Evolutionary conservation across 2,797 vertebrate species (phyloP).

Genomic region (Peromyscus eremicus): DNA sequence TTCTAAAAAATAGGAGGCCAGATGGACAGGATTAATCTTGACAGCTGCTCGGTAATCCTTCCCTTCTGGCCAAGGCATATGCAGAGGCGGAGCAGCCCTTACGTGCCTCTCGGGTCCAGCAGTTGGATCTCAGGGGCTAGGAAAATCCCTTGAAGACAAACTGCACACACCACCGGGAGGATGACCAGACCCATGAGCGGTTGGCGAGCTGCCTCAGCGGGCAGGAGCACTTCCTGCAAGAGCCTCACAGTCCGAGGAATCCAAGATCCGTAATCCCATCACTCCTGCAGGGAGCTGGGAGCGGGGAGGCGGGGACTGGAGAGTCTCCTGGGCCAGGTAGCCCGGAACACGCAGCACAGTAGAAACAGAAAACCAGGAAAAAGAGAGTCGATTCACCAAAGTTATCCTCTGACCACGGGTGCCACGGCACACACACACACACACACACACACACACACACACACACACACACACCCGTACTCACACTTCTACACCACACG

Average conservation of each 20-base stretch:
- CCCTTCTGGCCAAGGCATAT: background rate
- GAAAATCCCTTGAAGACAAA: slow-evolving; percentile 35
- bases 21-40: slow-evolving; percentile 35
- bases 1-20: slow-evolving; percentile 37
- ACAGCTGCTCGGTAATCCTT: background rate
- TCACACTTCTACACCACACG: background rate
- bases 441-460: too few relatives aligned
- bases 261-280: background rate
- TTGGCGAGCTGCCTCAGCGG: background rate
- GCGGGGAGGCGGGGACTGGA: too few relatives aligned
- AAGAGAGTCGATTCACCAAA: too few relatives aligned
- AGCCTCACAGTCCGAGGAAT: background rate
- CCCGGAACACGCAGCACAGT: background rate
- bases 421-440: too few relatives aligned
- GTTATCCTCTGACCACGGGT: background rate
- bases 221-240: background rate
- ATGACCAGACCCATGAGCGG: background rate
- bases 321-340: background rate
- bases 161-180: background rate
- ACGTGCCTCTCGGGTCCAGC: background rate
- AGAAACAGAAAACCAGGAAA: too few relatives aligned
- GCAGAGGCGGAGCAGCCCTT: background rate
- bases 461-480: too few relatives aligned
- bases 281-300: too few relatives aligned
- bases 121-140: background rate